These are phyloP conservation scores for Lypha dubia DNA, from an alignment of 2,888 invertebrate genomes.

Conservation along the genomic window DNA sequence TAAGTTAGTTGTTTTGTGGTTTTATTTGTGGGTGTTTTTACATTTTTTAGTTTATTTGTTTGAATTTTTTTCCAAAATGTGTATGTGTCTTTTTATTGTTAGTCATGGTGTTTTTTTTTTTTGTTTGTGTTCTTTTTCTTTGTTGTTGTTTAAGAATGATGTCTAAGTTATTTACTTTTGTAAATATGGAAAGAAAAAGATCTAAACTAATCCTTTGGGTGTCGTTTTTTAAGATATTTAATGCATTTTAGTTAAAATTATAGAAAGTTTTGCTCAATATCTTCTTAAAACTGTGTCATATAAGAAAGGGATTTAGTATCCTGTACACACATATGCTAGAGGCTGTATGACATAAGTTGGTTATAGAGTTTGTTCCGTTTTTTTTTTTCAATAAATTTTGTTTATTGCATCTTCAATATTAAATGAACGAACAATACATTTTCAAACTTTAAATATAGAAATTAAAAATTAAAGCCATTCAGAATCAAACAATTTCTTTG, in stretches of 20 bases:
- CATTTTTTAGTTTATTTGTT: neutral
- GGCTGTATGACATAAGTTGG: neutral
- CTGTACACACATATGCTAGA: slow-evolving; percentile 38
- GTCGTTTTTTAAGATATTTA: slow-evolving; percentile 79
- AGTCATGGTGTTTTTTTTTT: slow-evolving; percentile 63
- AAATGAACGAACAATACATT: neutral
- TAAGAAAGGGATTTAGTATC: slow-evolving; percentile 62
- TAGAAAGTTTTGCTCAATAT: slow-evolving; percentile 44
- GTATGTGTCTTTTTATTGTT: slow-evolving; percentile 56
- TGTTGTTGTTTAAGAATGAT: slow-evolving; percentile 20
- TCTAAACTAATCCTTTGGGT: slow-evolving; percentile 80
- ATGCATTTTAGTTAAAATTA: slow-evolving; percentile 68
- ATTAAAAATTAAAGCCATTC: neutral
- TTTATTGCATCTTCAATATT: neutral
- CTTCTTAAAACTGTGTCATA: slow-evolving; percentile 67
- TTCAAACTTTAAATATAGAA: neutral
- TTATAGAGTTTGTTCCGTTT: neutral
- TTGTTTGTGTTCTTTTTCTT: slow-evolving; percentile 19
- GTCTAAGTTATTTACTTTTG: slow-evolving; percentile 79
- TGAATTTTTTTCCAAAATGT: neutral
- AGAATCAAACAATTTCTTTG: neutral
- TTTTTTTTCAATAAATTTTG: neutral
- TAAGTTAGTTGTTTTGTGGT: slow-evolving; percentile 67
- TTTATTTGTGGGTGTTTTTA: slow-evolving; percentile 68
- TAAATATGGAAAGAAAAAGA: neutral